Conservation (phyloP, 2,797 vertebrate species). For the Numenius phaeopus region DNA sequence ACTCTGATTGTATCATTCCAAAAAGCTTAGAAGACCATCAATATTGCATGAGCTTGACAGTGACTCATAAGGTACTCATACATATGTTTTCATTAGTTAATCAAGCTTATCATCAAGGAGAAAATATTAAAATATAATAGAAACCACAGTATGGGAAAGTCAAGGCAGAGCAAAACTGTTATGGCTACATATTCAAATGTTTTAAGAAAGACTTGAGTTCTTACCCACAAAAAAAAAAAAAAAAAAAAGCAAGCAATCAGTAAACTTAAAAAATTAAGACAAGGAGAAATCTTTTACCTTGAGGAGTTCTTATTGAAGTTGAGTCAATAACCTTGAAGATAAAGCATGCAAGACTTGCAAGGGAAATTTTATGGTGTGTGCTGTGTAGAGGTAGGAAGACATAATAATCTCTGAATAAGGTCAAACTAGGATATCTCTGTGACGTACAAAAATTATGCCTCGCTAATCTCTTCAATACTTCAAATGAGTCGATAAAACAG, state of each 20-base stretch:
- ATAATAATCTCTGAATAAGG: constrained; percentile 37
- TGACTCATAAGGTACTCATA: neutral
- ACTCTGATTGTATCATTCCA: neutral
- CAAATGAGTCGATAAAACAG: neutral
- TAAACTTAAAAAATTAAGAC: neutral
- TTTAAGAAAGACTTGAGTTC: neutral
- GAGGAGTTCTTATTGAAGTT: neutral
- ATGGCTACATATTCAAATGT: neutral
- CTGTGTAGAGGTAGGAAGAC: neutral
- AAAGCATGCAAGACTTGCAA: neutral
- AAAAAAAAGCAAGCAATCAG: neutral
- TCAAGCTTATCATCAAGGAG: neutral
- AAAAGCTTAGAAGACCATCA: neutral
- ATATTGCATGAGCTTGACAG: neutral
- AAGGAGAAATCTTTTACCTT: constrained; percentile 32
- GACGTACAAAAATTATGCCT: neutral
- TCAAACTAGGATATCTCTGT: constrained; percentile 46
- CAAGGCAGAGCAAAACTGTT: neutral
- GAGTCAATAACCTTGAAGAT: neutral
- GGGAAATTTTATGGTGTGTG: neutral
- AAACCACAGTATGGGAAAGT: neutral
- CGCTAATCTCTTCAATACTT: constrained; percentile 17
- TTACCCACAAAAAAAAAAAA: neutral
- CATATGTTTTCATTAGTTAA: neutral
- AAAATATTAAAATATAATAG: neutral